Evolutionary conservation across 2,888 invertebrate species (phyloP), one percentile per base, ranked within the genome.

Genomic region (Allolobophora icterica): DNA sequence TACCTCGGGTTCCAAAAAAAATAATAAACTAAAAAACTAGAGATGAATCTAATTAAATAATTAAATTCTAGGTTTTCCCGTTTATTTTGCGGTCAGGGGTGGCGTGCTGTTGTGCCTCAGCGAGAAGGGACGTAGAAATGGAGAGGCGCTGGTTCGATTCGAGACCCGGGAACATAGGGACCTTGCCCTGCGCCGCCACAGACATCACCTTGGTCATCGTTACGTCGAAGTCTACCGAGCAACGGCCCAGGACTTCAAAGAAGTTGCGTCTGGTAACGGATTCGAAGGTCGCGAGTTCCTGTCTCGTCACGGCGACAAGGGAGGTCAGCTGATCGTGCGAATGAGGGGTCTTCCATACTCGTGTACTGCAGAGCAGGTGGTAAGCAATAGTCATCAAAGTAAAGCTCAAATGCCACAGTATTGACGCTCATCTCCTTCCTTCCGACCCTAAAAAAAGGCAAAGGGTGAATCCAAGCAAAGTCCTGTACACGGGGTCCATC

Each of bases 191-290:
- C 98, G 98, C 95, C 96, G 99, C 94, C 99, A 99, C 96, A 99
- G 99, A 96, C 99, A 99, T 96, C 99, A 99, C 96, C 98, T 99
- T 94, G 98, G 98, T 84, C 97, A 97, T 94, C 97, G 99, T 45
- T 99, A 99, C 96, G 99, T 99, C 94, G 99, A 99, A 96, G 99
- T 99, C 93, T 99, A 99, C 96, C 97, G 98, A 93, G 99, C 99
- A 3, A 97, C 97, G 24, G 99, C 99, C 2, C 99, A 99, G 93
- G 99, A 99, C 95, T 99, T 99, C 96, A 96, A 99, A 90, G 97
- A 97, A 90, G 98, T 99, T 35, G 99, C 99, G 83, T 99, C 99
- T 91, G 99, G 99, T 97, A 94, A 94, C 35, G 87, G 38, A 34
- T 34, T 35, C 35, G 87, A 71, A n/a, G 71, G 71, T 71, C 71